These are phyloP conservation scores for Diaprepes abbreviatus DNA, from an alignment of 2,888 invertebrate species.

Conservation along the genomic window DNA sequence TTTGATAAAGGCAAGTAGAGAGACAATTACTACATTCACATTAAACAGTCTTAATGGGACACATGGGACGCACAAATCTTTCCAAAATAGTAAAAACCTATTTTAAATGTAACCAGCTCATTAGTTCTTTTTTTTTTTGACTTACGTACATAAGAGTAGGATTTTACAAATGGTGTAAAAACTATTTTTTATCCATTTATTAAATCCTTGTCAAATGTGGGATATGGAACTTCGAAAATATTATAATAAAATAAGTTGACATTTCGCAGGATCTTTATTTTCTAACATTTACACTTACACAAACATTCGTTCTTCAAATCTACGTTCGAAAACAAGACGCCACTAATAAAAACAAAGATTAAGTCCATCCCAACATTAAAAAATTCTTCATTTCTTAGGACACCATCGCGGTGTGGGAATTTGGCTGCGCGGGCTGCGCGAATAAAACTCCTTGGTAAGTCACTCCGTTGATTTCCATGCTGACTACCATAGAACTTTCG, in stretches of 20 bases:
- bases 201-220: not conserved
- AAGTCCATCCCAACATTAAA: constrained; percentile 13
- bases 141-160: not conserved
- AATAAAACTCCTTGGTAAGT: constrained; percentile 96
- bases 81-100: too few species aligned
- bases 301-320: constrained; percentile 21
- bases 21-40: not conserved
- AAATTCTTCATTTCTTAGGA: constrained; percentile 56
- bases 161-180: constrained; percentile 4
- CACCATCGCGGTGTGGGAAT: constrained; percentile 60
- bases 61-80: too few species aligned
- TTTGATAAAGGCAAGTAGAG: not conserved
- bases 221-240: constrained; percentile 5
- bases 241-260: not conserved
- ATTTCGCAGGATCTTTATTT: constrained; percentile 11
- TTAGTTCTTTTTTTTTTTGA: too few species aligned
- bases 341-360: constrained; percentile 30
- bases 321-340: constrained; percentile 15
- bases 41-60: too few species aligned
- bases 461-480: constrained; percentile 96
- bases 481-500: constrained; percentile 91
- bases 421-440: constrained; percentile 68
- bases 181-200: not conserved
- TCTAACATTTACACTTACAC: constrained; percentile 3
- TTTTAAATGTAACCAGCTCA: too few species aligned